Evolutionary conservation across 2,797 vertebrate species (phyloP).

Genomic region (Tarsius wallacei): DNA sequence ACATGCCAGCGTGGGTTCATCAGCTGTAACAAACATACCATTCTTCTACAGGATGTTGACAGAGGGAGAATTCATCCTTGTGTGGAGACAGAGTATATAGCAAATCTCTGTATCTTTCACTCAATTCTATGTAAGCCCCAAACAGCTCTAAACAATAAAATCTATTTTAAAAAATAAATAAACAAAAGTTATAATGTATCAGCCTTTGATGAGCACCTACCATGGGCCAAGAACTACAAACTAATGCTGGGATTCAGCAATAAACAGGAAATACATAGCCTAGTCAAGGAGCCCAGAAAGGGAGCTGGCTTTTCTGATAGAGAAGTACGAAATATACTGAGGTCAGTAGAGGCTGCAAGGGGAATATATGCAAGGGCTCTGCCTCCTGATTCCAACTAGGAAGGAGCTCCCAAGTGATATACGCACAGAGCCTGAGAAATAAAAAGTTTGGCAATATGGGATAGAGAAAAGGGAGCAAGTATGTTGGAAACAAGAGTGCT

Average conservation of each 20-base stretch:
- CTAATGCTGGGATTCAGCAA: background rate
- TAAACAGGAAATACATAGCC: background rate
- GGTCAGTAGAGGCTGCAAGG: background rate
- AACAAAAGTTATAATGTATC: background rate
- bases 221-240: background rate
- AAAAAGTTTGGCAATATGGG: background rate
- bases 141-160: background rate
- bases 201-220: conserved; percentile 25
- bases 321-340: background rate
- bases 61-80: background rate
- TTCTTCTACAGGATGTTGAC: background rate
- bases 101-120: background rate
- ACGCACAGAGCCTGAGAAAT: background rate
- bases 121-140: background rate
- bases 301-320: background rate
- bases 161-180: background rate
- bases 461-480: no score
- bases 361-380: background rate
- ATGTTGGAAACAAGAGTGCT: background rate
- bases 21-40: background rate
- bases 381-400: background rate
- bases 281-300: background rate
- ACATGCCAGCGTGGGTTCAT: background rate
- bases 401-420: background rate
- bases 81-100: background rate